phyloP scores from a whole-genome alignment of 2,888 invertebrate genomes.

The Sclerodermus sp. region DNA sequence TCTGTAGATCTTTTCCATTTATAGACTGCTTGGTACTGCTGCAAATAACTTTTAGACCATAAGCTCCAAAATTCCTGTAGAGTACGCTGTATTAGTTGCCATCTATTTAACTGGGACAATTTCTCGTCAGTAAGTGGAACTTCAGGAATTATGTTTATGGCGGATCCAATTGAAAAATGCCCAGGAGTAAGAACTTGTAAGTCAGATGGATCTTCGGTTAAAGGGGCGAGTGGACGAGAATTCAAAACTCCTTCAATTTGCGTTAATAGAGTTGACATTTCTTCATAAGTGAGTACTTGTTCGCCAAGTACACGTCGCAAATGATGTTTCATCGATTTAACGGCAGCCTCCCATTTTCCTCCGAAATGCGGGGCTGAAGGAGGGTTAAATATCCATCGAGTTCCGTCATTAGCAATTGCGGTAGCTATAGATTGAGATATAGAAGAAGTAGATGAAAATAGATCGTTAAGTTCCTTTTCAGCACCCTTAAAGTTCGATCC shows the following conservation, averaged over 20 bases:
- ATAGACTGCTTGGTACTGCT: neutral
- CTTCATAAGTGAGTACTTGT: conserved; percentile 2
- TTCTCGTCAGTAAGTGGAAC: neutral
- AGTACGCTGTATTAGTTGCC: neutral
- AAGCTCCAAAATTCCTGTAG: neutral
- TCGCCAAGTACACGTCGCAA: neutral
- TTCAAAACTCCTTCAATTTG: conserved; percentile 2
- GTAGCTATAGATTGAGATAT: no score
- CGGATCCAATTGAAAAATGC: neutral
- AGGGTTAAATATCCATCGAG: conserved; percentile 3
- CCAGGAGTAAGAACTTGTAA: no score
- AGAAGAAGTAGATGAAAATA: no score
- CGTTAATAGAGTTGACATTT: neutral
- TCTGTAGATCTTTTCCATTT: neutral
- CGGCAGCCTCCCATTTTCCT: conserved; percentile 4
- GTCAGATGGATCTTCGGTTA: neutral
- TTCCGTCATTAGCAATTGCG: no score
- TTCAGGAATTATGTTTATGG: neutral
- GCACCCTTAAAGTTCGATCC: conserved; percentile 39
- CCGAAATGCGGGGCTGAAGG: conserved; percentile 5
- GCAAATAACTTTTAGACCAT: neutral
- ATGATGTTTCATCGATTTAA: neutral
- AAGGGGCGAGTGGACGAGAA: neutral
- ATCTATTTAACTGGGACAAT: neutral
- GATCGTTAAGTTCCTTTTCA: conserved; percentile 8